Evolutionary conservation across 2,888 invertebrate genomes (phyloP), one percentile per base, ranked within the genome.

Genomic region (Eilema depressum): DNA sequence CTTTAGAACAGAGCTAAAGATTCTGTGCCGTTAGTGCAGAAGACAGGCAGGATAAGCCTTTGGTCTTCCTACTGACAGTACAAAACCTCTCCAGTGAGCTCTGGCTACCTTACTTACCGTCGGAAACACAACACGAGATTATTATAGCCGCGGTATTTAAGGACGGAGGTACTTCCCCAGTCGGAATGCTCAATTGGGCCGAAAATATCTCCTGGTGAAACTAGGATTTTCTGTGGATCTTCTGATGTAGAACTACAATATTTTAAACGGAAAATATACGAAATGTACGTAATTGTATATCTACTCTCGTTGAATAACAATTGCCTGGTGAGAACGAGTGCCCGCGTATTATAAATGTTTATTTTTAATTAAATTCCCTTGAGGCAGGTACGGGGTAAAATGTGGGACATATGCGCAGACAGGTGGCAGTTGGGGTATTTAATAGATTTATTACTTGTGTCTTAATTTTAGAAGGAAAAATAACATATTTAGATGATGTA

Each of bases 351-450:
- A 83, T 75, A 78, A 81, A 81, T 81, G 79, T 81, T 81, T 81
- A 83, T 81, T 78, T 83, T 83, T 83, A 81, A 81, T 81, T 83
- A 81, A 78, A 81, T 83, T 83, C 75, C 74, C 69, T 75, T 76
- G 78, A 61, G 60, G 26, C 47, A 60, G 69, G n/a, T 33, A 26
- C 12, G 14, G 47, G 10, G 12, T 37, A n/a, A 33, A 33, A 61
- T 47, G 33, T 56, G 33, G 47, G 53, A 57, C 64, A 30, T 63
- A 47, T 14, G n/a, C 33, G 60, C 60, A 64, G 23, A 64, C 25
- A 33, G 25, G 53, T 65, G 61, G 28, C 26, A 17, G 23, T 47
- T 14, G 23, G 2, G 20, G 20, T 37, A 41, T 53, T n/a, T 61
- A 41, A 25, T n/a, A 56, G 33, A 53, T 62, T 57, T 63, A 62